These are phyloP conservation scores for Nesoenas mayeri DNA, from an alignment of 2,113 vertebrate genomes.

Conservation along the genomic window DNA sequence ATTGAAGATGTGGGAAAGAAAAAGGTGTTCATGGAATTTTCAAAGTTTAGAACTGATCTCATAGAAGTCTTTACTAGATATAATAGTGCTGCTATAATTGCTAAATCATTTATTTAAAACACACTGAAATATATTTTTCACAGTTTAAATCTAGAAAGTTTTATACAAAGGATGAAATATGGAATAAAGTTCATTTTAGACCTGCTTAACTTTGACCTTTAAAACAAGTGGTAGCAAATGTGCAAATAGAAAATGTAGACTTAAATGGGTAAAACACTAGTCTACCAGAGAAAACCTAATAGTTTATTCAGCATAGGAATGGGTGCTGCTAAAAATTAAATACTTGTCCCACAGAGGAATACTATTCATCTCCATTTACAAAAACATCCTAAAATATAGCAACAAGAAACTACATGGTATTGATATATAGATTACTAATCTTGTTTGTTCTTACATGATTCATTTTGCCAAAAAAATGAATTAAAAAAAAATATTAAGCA, in stretches of 20 bases:
- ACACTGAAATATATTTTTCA: neutral
- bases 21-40: neutral
- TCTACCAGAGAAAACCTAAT: neutral
- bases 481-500: neutral
- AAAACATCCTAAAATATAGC: neutral
- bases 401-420: neutral
- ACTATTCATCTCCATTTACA: neutral
- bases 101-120: neutral
- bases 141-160: neutral
- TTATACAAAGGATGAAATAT: neutral
- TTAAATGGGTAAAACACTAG: neutral
- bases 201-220: neutral
- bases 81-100: neutral
- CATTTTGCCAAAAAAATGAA: neutral
- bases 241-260: neutral
- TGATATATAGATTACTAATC: neutral
- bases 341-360: neutral
- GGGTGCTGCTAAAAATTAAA: neutral
- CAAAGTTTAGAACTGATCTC: neutral
- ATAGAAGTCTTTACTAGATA: neutral
- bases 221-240: neutral
- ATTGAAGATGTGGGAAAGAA: neutral
- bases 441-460: neutral
- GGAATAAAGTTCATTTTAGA: neutral
- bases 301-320: neutral